A percentile compares a stretch with the other conserved stretches of the same genome.
phyloP scores from a whole-genome alignment of 2,888 invertebrate genomes.

The Dolichomitus sp. region DNA sequence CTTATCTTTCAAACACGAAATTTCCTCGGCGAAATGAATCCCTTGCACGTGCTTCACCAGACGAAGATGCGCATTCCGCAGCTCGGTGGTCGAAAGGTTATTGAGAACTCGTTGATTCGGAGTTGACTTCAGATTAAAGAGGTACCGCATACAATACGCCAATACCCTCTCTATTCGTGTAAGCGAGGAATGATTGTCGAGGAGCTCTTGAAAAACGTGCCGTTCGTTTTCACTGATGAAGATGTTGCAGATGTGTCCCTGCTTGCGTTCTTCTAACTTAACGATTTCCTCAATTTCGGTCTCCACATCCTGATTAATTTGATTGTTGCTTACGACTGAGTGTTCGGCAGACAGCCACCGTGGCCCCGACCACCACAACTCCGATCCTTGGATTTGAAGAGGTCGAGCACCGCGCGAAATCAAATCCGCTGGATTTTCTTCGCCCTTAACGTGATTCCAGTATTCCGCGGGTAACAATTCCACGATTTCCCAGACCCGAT shows the following conservation, averaged over 20 bases:
- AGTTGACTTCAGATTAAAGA: too few species aligned
- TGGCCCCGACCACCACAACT: conserved; percentile 71
- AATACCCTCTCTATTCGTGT: too few species aligned
- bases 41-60: conserved; percentile 17
- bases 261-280: too few species aligned
- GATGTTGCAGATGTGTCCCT: too few species aligned
- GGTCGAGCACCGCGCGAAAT: conserved; percentile 67
- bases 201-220: too few species aligned
- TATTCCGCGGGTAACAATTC: conserved; percentile 53
- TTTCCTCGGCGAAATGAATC: conserved; percentile 35
- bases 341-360: neutral
- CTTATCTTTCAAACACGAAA: neutral
- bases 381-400: conserved; percentile 34
- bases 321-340: conserved; percentile 14
- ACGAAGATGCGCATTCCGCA: conserved; percentile 20
- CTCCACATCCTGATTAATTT: too few species aligned
- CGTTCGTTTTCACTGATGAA: too few species aligned
- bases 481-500: conserved; percentile 66
- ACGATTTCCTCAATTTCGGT: too few species aligned
- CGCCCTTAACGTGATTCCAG: conserved; percentile 68
- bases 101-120: too few species aligned
- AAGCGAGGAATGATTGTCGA: too few species aligned
- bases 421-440: conserved; percentile 70
- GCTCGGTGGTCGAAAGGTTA: conserved; percentile 4
- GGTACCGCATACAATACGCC: too few species aligned